A percentile compares a stretch with the other conserved stretches of the same genome.
Evolutionary conservation across 53 echinoderm and acorn worm species (phyloP).

Genomic region (Henricia sp.): DNA sequence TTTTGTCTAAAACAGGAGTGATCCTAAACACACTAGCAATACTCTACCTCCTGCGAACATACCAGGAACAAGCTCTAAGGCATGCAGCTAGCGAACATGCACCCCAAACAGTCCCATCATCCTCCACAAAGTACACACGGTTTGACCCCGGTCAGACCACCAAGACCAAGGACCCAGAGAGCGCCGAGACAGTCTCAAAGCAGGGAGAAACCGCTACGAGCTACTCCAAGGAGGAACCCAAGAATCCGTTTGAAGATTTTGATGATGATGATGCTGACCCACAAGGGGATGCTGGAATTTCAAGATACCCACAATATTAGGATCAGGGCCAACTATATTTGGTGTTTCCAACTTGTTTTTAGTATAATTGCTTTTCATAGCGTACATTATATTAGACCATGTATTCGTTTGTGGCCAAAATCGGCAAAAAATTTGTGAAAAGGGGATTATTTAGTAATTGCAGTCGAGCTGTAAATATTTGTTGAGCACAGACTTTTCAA

Average conservation of each 20-base stretch:
- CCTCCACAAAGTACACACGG: constrained; percentile 47
- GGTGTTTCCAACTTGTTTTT: too few relatives aligned
- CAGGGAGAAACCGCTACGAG: not conserved
- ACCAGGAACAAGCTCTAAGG: constrained; percentile 15
- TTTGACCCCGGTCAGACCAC: constrained; percentile 25
- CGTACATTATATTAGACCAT: too few relatives aligned
- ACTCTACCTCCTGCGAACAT: constrained; percentile 64
- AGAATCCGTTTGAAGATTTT: constrained; percentile 47
- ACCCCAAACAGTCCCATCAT: not conserved
- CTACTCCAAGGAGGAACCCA: constrained; percentile 3
- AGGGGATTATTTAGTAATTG: too few relatives aligned
- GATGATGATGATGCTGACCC: constrained; percentile 68
- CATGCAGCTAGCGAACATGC: constrained; percentile 7
- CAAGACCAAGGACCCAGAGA: constrained; percentile 16
- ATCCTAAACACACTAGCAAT: constrained; percentile 49
- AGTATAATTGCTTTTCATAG: too few relatives aligned
- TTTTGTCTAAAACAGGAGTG: constrained; percentile 30
- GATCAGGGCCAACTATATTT: too few relatives aligned
- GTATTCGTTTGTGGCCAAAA: too few relatives aligned
- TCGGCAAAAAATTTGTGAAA: too few relatives aligned
- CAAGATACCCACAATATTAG: constrained; percentile 61
- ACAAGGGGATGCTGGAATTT: constrained; percentile 68
- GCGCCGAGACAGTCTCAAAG: not conserved
- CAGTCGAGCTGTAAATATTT: too few relatives aligned
- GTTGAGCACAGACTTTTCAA: too few relatives aligned